Evolutionary conservation across 1,140 invertebrate genomes (phyloP), one percentile per base, ranked within the genome.

Genomic region (Spodoptera frugiperda): DNA sequence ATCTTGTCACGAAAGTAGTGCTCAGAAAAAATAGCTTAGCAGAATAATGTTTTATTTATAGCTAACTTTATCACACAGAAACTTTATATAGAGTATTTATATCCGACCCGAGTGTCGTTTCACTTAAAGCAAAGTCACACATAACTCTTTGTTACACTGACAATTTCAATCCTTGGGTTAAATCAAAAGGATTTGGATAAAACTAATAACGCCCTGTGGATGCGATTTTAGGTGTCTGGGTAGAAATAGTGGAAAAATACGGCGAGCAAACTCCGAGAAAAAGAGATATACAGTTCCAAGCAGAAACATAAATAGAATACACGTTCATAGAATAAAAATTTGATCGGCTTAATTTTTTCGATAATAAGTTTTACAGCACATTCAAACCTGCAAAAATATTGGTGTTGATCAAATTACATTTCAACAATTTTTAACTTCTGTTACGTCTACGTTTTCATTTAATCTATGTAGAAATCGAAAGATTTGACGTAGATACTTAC

Each of bases 141-240:
- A 67, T 79, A 51, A 49, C 30, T 79, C 65, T 79, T 76, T 48
- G 74, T 79, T 79, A 76, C 63, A 71, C 53, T 79, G 73, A 79
- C 73, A 76, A 25, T 59, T 12, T 17, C 9, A 51, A 79, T 71
- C 78, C 73, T 72, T n/a, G 73, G 78, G 73, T 75, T 55, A 70
- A 33, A 63, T 54, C 71, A 77, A 72, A 48, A 73, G 68, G 63
- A 74, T 61, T 70, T 61, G 39, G 71, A 48, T 53, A 19, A 68
- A 68, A 46, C 65, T 51, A 30, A 51, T 68, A 51, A 21, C n/a
- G 14, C 65, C 48, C 19, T 51, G 65, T 10, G 48, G 46, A 46
- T 68, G 25, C 65, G 1, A 25, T 51, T 46, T 25, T 49, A 25
- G 39, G 17, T 33, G 25, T 30, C 44, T 2, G 12, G 1, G 14